Evolutionary conservation across 2,113 vertebrate genomes (phyloP), one percentile per base, ranked within the genome.

Genomic region (Rhea americana): DNA sequence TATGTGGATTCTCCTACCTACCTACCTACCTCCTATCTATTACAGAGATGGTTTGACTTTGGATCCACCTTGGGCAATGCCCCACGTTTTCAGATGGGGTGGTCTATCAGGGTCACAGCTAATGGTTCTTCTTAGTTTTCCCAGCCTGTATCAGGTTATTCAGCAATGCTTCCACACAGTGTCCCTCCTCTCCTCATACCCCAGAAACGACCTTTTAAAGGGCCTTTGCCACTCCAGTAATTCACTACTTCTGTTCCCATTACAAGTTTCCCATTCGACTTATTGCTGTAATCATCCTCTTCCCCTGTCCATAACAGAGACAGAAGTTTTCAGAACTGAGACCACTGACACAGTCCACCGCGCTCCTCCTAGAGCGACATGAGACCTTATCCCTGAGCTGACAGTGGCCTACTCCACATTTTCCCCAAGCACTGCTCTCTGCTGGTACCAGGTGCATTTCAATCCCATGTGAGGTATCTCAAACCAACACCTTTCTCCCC

Each of bases 301-400:
- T 63, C 14, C 59, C 48, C 9, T 2, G 1, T 2, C 37, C 47
- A 5, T 32, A 58, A 39, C 28, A 77, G 71, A 41, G 53, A 45
- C 2, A 4, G 16, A 85, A 43, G 14, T 58, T 70, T 62, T 55
- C 85, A 62, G 47, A 83, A 55, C 43, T 62, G n/a, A 93, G 61
- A 19, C 26, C 25, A 24, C 32, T 19, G 26, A 66, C 61, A 59
- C 13, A 85, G 50, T 50, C 47, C 47, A 51, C 65, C 28, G 50
- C 18, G 4, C 72, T 17, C 18, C 12, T 12, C 51, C 19, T 4
- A 63, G 39, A 16, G 61, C 4, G 73, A 68, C 6, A 32, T 30
- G 61, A 58, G 26, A 71, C 24, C 28, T 63, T 47, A 79, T 5
- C 28, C 20, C 19, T 3, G 0, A 37, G 19, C 0, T 56, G 47